A percentile compares a stretch with the other conserved stretches of the same genome.
Conservation (phyloP, 2,113 vertebrate species). For the Mastomys coucha region DNA sequence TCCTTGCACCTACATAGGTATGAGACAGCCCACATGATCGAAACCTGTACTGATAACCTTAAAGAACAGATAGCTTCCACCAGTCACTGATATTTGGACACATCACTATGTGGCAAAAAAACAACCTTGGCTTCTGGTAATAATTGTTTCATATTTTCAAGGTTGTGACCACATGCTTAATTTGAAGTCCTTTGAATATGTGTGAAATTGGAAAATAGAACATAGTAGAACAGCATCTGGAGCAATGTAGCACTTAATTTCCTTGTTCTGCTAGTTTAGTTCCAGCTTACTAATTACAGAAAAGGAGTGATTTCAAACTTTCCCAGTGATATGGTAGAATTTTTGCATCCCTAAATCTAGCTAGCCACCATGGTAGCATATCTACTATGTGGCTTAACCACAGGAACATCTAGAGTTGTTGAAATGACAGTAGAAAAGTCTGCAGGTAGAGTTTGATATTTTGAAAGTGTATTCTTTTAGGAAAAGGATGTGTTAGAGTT, state of each 20-base stretch:
- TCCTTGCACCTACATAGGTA: neutral
- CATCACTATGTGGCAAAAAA: conserved; percentile 77
- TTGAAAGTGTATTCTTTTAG: neutral
- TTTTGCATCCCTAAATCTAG: neutral
- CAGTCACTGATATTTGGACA: conserved; percentile 43
- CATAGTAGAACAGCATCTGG: neutral
- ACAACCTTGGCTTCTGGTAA: conserved; percentile 61
- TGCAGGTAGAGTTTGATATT: neutral
- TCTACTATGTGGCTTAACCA: neutral
- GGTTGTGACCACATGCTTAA: neutral
- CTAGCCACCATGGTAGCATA: neutral
- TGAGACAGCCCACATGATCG: neutral
- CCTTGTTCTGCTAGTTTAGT: conserved; percentile 32
- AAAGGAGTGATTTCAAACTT: conserved; percentile 13
- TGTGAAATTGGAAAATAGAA: conserved; percentile 50
- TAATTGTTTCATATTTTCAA: neutral
- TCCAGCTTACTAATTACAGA: conserved; percentile 41
- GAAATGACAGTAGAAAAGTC: conserved; percentile 23
- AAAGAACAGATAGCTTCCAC: conserved; percentile 15
- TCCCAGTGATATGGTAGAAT: neutral
- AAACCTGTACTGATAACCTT: neutral
- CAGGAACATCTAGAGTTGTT: conserved; percentile 14
- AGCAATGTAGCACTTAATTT: neutral
- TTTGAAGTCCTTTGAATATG: conserved; percentile 2
- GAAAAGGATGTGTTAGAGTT: conserved; percentile 47